Conservation (phyloP, 1,140 invertebrate species). For the Heliconius himera region DNA sequence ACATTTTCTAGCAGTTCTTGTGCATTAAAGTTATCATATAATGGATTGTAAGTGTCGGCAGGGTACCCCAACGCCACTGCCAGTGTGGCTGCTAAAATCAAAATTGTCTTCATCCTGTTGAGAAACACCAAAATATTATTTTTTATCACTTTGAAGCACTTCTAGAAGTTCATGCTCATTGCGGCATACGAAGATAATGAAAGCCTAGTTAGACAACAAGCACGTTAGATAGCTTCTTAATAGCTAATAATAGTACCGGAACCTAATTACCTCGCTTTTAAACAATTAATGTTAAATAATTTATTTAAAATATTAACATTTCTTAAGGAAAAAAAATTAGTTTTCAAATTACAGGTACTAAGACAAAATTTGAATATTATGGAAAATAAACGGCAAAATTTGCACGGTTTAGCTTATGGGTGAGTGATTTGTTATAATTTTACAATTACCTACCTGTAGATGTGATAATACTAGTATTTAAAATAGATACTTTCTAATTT, state of each 20-base stretch:
- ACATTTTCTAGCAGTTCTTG: constrained; percentile 84
- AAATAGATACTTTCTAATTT: neutral
- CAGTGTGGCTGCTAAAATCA: constrained; percentile 51
- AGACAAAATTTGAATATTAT: too few species aligned
- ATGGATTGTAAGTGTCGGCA: constrained; percentile 56
- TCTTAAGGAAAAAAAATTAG: too few species aligned
- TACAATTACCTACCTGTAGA: neutral
- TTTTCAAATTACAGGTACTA: too few species aligned
- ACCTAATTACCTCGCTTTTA: too few species aligned
- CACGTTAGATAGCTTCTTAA: too few species aligned
- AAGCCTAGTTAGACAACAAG: neutral
- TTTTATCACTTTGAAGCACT: neutral
- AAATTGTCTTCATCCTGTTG: constrained; percentile 60
- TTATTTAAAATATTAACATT: too few species aligned
- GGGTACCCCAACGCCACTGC: constrained; percentile 49
- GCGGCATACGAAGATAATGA: neutral
- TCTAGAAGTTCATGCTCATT: neutral
- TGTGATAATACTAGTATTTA: too few species aligned
- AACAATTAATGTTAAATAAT: too few species aligned
- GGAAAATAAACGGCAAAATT: too few species aligned
- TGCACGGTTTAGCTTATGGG: neutral
- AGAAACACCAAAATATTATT: constrained; percentile 33
- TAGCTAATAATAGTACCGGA: too few species aligned
- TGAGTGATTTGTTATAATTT: neutral
- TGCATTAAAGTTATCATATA: constrained; percentile 85